phyloP scores from a whole-genome alignment of 2,797 vertebrate genomes.

The Adelosebastes latens region DNA sequence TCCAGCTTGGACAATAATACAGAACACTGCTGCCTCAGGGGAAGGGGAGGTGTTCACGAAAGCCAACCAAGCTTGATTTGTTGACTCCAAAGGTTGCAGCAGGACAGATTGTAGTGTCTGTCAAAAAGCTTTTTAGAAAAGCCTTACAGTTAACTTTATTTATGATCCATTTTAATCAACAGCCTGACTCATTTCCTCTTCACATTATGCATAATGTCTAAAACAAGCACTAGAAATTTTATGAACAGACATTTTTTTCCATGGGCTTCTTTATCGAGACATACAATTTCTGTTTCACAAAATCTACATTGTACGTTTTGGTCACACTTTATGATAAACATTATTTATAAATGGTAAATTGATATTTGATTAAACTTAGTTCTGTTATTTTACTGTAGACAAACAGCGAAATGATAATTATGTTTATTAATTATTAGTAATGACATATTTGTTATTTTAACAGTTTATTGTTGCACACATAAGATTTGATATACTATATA shows the following conservation, averaged over 20 bases:
- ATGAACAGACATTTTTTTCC: not conserved
- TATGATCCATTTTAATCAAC: constrained; percentile 14
- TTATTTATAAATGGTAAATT: too few relatives aligned
- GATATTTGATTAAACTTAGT: too few relatives aligned
- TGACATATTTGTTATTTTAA: too few relatives aligned
- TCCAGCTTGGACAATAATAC: constrained; percentile 47
- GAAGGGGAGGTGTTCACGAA: constrained; percentile 4
- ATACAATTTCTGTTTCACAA: not conserved
- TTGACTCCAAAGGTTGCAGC: not conserved
- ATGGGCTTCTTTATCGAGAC: not conserved
- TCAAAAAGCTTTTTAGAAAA: not conserved
- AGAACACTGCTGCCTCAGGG: constrained; percentile 18
- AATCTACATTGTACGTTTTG: not conserved
- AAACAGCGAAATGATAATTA: too few relatives aligned
- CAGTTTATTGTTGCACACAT: too few relatives aligned
- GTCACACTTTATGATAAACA: too few relatives aligned
- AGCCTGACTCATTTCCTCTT: constrained; percentile 4
- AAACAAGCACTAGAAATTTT: not conserved
- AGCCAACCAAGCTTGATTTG: constrained; percentile 3
- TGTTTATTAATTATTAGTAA: too few relatives aligned
- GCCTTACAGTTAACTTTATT: not conserved
- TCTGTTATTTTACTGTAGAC: too few relatives aligned
- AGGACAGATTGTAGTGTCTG: constrained; percentile 1
- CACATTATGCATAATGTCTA: not conserved
- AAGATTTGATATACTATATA: too few relatives aligned